Base-by-base conservation (phyloP, 2,888 invertebrate genomes). In the Habrosyne pyritoides region DNA sequence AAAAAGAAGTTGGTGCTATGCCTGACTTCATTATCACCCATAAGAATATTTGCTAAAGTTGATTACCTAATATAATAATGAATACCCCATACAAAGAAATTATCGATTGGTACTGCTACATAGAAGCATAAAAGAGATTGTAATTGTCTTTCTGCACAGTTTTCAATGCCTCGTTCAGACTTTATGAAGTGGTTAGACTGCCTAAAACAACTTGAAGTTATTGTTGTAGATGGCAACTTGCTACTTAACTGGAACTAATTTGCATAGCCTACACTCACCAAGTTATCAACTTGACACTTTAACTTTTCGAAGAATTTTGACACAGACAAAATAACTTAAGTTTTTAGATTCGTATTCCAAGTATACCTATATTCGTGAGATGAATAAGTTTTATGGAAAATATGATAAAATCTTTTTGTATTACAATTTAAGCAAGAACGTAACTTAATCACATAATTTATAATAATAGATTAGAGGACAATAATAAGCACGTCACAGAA, bases 231-330 rank as follows among this genome's bases (percentile, higher is more conserved):
- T 53, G 52, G 42, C 22, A 42, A 46, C 52, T 53, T 30, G 52
- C 46, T 26, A 53, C 52, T 53, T 53, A 42, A 42, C 14, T 14
- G 5, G 52, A 53, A 53, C 52, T 26, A 53, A 53, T 53, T 53
- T 53, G 52, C 52, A 53, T 42, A 53, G 52, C 26, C 52, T 42
- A 42, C 52, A 42, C 46, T 53, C 42, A 4, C 26, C 7, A 10
- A 26, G 10, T 26, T 22, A 14, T 42, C 36, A n/a, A 18, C 52
- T 53, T 46, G 42, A 53, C 46, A 46, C 26, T 53, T 53, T 26
- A 14, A 53, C 22, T 14, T 26, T 22, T 18, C 22, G 22, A 53
- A 46, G 26, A 53, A 46, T 42, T 42, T 18, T 12, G 10, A 42
- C 36, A 14, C 14, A 18, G 36, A 14, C 36, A 10, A 42, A 42